Conservation (phyloP, 2,113 vertebrate genomes). For the Lepus timidus region DNA sequence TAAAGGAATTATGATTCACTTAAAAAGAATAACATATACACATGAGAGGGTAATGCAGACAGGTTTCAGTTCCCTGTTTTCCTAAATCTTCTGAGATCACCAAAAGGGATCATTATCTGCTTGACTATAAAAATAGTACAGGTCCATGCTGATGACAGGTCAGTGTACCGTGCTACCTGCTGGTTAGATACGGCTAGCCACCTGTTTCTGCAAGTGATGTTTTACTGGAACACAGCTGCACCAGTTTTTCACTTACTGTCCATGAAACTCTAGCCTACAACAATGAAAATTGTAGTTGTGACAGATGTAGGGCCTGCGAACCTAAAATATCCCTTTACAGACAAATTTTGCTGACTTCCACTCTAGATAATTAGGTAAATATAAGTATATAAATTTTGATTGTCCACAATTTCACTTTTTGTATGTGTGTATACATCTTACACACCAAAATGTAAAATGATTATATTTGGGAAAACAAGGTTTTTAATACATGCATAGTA, state of each 20-base stretch:
- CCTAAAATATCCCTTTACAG: neutral
- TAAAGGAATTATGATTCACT: neutral
- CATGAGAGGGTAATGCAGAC: neutral
- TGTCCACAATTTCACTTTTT: neutral
- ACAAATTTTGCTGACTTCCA: neutral
- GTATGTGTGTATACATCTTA: neutral
- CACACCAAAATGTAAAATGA: neutral
- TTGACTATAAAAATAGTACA: neutral
- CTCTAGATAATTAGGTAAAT: neutral
- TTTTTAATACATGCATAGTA: neutral
- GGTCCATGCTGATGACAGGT: neutral
- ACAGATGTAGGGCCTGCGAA: neutral
- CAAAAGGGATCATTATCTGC: neutral
- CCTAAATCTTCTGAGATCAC: neutral
- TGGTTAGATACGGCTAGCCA: neutral
- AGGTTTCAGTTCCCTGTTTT: neutral
- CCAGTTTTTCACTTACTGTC: neutral
- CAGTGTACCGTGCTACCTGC: neutral
- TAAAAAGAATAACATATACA: neutral
- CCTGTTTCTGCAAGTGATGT: neutral
- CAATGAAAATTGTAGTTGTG: neutral
- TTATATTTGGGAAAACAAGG: neutral
- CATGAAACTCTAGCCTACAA: neutral
- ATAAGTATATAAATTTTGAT: neutral
- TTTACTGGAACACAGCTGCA: neutral